These are phyloP conservation scores for Lordiphosa clarofinis DNA, from an alignment of 1,140 invertebrate species.

Conservation along the genomic window DNA sequence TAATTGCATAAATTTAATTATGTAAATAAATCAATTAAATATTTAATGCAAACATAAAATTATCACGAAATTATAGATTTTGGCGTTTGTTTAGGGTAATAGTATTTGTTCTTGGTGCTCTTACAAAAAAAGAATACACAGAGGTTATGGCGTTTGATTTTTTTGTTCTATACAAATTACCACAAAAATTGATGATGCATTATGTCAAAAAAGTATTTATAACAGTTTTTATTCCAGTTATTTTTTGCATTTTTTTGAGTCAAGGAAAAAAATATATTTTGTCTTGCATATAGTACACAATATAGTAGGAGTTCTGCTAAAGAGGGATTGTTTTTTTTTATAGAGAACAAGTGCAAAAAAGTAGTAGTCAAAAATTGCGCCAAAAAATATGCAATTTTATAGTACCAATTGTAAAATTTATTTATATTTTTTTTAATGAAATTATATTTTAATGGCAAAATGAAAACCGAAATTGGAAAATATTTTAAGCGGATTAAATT, in stretches of 20 bases:
- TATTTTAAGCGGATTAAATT: neutral
- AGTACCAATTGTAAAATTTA: conserved; percentile 65
- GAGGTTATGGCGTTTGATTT: conserved; percentile 38
- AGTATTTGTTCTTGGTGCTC: conserved; percentile 35
- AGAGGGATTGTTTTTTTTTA: conserved; percentile 51
- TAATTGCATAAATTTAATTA: conserved; percentile 75
- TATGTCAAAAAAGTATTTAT: conserved; percentile 68
- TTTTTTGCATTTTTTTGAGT: conserved; percentile 41
- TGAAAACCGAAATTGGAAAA: conserved; percentile 6
- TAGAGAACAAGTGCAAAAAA: conserved; percentile 71
- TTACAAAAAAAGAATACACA: conserved; percentile 65
- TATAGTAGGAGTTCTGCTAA: conserved; percentile 70
- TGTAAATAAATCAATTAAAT: conserved; percentile 73
- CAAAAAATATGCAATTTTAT: conserved; percentile 79
- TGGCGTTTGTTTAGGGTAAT: conserved; percentile 46
- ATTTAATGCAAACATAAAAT: conserved; percentile 65
- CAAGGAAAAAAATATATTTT: conserved; percentile 49
- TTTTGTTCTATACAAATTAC: conserved; percentile 76
- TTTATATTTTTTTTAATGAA: conserved; percentile 28
- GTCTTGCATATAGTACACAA: conserved; percentile 63
- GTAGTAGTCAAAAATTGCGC: conserved; percentile 77
- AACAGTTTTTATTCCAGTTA: conserved; percentile 36
- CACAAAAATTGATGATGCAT: conserved; percentile 73
- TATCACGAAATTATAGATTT: conserved; percentile 32
- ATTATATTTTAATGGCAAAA: conserved; percentile 14